Percentiles rank a stretch among this genome's conserved stretches.
These are phyloP conservation scores for Elephantulus edwardii DNA, from an alignment of 2,113 vertebrate species.

Conservation along the genomic window DNA sequence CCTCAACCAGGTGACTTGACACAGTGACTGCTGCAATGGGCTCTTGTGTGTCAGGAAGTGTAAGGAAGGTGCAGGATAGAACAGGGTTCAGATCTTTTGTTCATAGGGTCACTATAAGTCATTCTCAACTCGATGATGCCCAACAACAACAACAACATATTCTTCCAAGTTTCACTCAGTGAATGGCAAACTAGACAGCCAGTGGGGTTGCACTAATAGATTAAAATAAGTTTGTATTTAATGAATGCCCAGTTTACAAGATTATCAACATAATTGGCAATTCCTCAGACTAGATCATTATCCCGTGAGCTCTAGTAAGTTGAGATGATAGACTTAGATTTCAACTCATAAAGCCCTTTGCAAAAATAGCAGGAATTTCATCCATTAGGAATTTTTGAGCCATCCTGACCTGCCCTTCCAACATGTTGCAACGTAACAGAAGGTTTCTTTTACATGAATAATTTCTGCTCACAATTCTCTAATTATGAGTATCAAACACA, in stretches of 20 bases:
- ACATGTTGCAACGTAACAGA: slow-evolving; percentile 45
- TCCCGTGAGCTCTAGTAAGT: not conserved
- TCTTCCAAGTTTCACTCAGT: not conserved
- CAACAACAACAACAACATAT: too few species aligned
- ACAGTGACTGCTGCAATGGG: too few species aligned
- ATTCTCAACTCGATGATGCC: too few species aligned
- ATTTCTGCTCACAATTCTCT: slow-evolving; percentile 71
- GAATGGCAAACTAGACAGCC: not conserved
- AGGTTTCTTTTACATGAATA: slow-evolving; percentile 70
- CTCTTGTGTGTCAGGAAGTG: too few species aligned
- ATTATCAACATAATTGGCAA: slow-evolving; percentile 16
- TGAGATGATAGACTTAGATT: not conserved
- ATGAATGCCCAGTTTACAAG: slow-evolving; percentile 18
- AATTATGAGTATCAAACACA: slow-evolving; percentile 46
- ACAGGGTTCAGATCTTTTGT: too few species aligned
- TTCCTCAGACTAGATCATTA: not conserved
- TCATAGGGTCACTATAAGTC: too few species aligned
- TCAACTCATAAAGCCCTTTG: slow-evolving; percentile 32
- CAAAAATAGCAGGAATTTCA: slow-evolving; percentile 29
- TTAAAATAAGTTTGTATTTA: slow-evolving; percentile 38
- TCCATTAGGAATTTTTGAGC: slow-evolving; percentile 42
- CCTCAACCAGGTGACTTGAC: too few species aligned
- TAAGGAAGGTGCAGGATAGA: too few species aligned
- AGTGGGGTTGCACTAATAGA: not conserved
- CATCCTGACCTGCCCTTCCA: slow-evolving; percentile 44